Evolutionary conservation across 2,888 invertebrate genomes (phyloP).

Genomic region (Pteria penguin): DNA sequence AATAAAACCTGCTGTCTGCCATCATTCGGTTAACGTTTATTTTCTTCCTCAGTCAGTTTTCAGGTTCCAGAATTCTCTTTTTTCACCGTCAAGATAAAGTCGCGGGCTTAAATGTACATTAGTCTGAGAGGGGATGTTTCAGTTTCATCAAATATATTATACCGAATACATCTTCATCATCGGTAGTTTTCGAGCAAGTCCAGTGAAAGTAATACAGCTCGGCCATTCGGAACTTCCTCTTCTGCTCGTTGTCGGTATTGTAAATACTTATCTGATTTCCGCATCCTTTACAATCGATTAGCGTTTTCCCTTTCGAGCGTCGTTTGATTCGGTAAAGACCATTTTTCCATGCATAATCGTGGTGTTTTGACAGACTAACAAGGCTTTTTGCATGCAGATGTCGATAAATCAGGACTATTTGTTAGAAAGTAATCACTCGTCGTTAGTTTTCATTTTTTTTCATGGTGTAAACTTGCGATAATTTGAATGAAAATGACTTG

Average conservation of each 20-base stretch:
- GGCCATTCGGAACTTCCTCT: not conserved
- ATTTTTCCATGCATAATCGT: not conserved
- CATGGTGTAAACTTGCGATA: not conserved
- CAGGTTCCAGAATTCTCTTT: no score
- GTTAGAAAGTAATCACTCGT: constrained; percentile 4
- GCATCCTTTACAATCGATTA: constrained; percentile 1
- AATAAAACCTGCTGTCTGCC: no score
- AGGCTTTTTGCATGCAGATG: constrained; percentile 13
- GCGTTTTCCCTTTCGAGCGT: not conserved
- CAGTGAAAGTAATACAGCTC: not conserved
- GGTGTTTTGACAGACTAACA: constrained; percentile 3
- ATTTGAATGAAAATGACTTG: not conserved
- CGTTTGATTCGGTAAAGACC: not conserved
- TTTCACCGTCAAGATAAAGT: no score
- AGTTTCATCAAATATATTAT: no score
- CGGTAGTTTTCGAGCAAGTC: no score
- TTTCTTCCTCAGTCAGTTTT: no score
- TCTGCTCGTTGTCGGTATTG: not conserved
- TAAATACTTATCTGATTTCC: constrained; percentile 7
- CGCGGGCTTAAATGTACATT: no score
- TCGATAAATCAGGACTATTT: constrained; percentile 14
- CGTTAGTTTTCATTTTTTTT: not conserved
- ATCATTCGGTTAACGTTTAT: no score
- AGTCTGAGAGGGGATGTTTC: no score
- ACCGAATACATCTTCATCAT: no score